Base-by-base conservation (phyloP, 2,888 invertebrate genomes). In the Folsomia candida region DNA sequence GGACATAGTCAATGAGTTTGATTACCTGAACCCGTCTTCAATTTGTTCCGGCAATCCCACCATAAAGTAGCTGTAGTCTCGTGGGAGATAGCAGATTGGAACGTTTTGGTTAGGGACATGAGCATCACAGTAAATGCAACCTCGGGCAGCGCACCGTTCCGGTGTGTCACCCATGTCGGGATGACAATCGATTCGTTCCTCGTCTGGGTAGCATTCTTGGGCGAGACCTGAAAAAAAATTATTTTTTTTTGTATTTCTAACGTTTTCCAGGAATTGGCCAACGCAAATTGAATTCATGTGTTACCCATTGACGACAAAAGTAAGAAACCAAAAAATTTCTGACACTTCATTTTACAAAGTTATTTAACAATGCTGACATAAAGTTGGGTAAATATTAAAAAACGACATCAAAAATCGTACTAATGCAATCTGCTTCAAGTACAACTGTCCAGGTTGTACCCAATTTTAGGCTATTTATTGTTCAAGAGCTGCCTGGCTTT, bases 41-140 rank as follows among this genome's bases (percentile, higher is more conserved):
- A 70, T 72, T 27, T 68, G 28, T 60, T 68, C 63, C 1, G 72
- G 70, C 51, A 63, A 61, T 22, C 73, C 75, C 25, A 69, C 66
- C 69, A 77, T 72, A 14, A 24, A 26, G 67, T 77, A 75, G 54
- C 54, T 71, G 28, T 67, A 51, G 68, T 68, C 59, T 74, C 72
- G 28, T 63, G 78, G 76, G 58, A 77, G 28, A 57, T 70, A 73
- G 28, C 78, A 78, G 37, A 51, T 73, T 1, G 78, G 79, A 11
- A 68, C 66, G n/a, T 70, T 70, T 11, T 58, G 51, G 3, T 69
- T 75, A 1, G 73, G 74, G 4, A 26, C 57, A n/a, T 20, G 22
- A 25, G 70, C 68, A n/a, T 47, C 65, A 51, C 78, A 79, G 91
- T 91, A 91, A 77, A 90, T 90, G 79, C 91, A 92, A 2, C 90